Evolutionary conservation across 2,113 vertebrate species (phyloP).

Genomic region (Athene noctua): DNA sequence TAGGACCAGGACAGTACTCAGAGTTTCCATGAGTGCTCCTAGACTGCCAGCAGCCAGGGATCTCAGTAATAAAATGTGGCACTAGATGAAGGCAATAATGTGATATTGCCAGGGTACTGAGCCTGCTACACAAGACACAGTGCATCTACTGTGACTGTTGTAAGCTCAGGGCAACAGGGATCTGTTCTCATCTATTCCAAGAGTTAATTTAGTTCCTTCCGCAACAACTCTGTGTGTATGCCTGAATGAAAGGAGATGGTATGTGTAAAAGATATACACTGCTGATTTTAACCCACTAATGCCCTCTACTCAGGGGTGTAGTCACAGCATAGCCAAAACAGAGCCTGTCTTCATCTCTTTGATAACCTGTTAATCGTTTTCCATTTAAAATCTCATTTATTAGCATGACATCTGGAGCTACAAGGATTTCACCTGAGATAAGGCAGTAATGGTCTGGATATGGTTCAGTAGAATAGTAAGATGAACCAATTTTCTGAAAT

Average conservation of each 20-base stretch:
- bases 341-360: not conserved
- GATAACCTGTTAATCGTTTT: not conserved
- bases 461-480: not conserved
- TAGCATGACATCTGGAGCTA: not conserved
- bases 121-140: not conserved
- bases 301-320: not conserved
- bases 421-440: constrained; percentile 30
- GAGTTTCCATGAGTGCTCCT: not conserved
- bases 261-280: not conserved
- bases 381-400: constrained; percentile 11
- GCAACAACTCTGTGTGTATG: not conserved
- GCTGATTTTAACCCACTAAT: not conserved
- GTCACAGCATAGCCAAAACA: not conserved
- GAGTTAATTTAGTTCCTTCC: not conserved
- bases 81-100: not conserved
- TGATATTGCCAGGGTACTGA: not conserved
- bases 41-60: not conserved
- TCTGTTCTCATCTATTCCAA: not conserved
- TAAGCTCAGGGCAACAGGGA: not conserved
- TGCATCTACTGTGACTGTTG: not conserved
- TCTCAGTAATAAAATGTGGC: not conserved
- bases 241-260: not conserved
- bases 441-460: not conserved
- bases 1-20: not conserved
- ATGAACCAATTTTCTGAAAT: constrained; percentile 42